phyloP scores from a whole-genome alignment of 2,113 vertebrate species.

The Passer domesticus region DNA sequence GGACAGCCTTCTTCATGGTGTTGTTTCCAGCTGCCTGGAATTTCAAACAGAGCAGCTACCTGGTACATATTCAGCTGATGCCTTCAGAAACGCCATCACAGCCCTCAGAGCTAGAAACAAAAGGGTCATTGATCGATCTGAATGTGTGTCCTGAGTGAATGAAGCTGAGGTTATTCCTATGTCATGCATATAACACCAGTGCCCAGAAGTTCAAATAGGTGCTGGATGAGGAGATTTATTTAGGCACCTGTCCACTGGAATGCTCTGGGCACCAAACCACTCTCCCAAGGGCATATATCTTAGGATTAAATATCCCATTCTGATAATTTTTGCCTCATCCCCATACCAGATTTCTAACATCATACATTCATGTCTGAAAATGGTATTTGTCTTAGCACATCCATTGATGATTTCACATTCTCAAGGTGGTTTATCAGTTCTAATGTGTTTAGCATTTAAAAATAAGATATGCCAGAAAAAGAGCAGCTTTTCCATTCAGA shows the following conservation, averaged over 20 bases:
- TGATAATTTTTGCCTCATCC: neutral
- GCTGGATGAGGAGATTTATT: neutral
- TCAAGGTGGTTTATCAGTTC: neutral
- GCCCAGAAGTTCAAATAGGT: neutral
- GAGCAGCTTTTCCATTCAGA: neutral
- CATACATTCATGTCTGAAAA: neutral
- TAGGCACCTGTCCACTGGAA: neutral
- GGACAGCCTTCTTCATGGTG: neutral
- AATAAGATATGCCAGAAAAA: neutral
- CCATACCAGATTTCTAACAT: neutral
- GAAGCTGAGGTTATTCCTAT: neutral
- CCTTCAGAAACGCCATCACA: neutral
- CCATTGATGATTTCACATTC: neutral
- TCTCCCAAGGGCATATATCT: neutral
- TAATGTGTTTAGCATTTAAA: slow-evolving; percentile 1
- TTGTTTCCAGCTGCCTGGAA: neutral
- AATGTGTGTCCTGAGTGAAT: neutral
- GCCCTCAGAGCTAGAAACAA: neutral
- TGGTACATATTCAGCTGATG: neutral
- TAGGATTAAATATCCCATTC: neutral
- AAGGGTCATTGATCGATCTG: neutral
- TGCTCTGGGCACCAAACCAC: neutral
- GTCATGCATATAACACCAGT: rapidly evolving
- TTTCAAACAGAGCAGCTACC: neutral
- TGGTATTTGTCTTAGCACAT: neutral